Percentiles rank a stretch among this genome's conserved stretches.
Conservation (phyloP, 2,888 invertebrate genomes). For the Carabus problematicus region DNA sequence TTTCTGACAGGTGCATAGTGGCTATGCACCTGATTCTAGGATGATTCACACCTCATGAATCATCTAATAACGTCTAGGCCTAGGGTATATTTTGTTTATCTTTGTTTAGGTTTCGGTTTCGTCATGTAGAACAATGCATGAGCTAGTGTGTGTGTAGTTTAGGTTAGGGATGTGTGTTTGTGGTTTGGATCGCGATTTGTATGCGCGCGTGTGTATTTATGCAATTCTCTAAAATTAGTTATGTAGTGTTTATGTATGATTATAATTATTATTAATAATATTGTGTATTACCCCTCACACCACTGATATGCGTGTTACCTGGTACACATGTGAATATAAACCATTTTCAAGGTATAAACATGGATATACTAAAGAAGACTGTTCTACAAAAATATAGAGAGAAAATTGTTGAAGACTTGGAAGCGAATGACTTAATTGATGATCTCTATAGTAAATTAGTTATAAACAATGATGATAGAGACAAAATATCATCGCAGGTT, state of each 20-base stretch:
- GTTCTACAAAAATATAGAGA: slow-evolving; percentile 43
- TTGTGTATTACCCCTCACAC: background rate
- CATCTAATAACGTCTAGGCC: too few species aligned
- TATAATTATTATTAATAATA: background rate
- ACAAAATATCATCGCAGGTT: slow-evolving; percentile 47
- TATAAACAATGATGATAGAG: slow-evolving; percentile 47
- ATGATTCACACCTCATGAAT: too few species aligned
- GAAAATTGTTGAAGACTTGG: slow-evolving; percentile 45
- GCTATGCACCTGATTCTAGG: too few species aligned
- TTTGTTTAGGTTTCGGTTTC: too few species aligned
- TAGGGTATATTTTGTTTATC: too few species aligned
- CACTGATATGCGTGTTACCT: background rate
- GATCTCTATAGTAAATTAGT: slow-evolving; percentile 45
- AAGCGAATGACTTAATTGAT: slow-evolving; percentile 45
- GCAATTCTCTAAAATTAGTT: background rate
- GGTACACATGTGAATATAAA: background rate
- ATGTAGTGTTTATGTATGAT: background rate
- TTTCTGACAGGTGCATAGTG: too few species aligned
- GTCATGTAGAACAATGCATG: background rate
- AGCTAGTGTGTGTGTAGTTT: too few species aligned
- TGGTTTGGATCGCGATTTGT: background rate
- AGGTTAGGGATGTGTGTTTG: too few species aligned
- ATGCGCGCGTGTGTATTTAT: background rate
- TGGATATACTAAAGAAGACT: slow-evolving; percentile 29
- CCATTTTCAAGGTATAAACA: background rate